A percentile compares a stretch with the other conserved stretches of the same genome.
These are phyloP conservation scores for Machimus rusticus DNA, from an alignment of 2,888 invertebrate species.

Conservation along the genomic window DNA sequence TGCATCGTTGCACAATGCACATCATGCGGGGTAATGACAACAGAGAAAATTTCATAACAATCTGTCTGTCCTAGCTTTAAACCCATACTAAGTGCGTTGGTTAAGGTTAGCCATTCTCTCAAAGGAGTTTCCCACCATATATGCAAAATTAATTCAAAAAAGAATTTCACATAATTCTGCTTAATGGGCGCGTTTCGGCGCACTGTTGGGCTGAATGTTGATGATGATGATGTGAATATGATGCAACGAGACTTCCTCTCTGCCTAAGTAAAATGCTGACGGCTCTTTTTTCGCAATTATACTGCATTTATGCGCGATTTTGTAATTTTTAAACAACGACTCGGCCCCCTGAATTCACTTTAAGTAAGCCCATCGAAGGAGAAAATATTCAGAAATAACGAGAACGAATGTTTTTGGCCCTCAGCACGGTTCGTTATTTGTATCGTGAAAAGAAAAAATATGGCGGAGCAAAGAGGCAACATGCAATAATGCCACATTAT, in stretches of 20 bases:
- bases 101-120: not conserved
- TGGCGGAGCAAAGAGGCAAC: not conserved
- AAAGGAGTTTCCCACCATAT: not conserved
- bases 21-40: not conserved
- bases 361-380: not conserved
- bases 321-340: not conserved
- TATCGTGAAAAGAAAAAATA: not conserved
- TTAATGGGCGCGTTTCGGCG: not conserved
- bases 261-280: not conserved
- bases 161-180: not conserved
- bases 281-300: not conserved
- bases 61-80: not conserved
- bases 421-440: not conserved
- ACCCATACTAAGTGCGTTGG: not conserved
- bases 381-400: not conserved
- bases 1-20: not conserved
- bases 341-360: not conserved
- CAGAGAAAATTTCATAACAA: not conserved
- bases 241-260: not conserved
- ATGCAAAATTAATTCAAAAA: not conserved
- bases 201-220: not conserved
- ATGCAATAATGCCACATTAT: slow-evolving; percentile 1
- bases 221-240: not conserved
- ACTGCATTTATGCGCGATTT: not conserved
- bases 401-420: not conserved